Conservation (phyloP, 2,113 vertebrate genomes). For the Cryptomyrus ogoouensis region DNA sequence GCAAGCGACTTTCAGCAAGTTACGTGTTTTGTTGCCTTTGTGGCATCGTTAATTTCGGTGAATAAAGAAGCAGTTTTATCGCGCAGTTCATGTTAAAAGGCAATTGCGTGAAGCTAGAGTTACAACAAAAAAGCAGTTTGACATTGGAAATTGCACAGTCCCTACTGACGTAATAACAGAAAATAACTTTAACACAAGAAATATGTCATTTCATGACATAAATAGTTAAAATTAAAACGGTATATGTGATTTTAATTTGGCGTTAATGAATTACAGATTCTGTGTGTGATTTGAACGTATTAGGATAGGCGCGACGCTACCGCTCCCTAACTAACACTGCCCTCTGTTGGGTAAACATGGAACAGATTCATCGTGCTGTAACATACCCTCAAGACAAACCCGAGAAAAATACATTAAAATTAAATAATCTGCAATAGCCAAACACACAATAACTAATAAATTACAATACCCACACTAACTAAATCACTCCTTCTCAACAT, state of each 20-base stretch:
- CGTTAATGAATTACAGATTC: conserved; percentile 50
- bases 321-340: conserved; percentile 61
- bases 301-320: conserved; percentile 29
- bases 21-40: background rate
- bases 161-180: background rate
- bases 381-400: conserved; percentile 12
- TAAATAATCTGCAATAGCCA: background rate
- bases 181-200: background rate
- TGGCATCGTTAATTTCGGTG: background rate
- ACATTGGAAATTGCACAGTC: background rate
- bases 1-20: background rate
- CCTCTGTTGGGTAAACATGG: conserved; percentile 58
- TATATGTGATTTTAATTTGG: conserved; percentile 45
- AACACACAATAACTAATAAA: background rate
- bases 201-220: conserved; percentile 37
- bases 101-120: background rate
- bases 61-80: background rate
- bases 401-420: background rate
- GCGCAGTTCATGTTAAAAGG: background rate
- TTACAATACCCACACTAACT: background rate
- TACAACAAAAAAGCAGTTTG: background rate
- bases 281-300: conserved; percentile 42
- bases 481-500: background rate
- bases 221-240: conserved; percentile 33
- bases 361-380: conserved; percentile 10